These are phyloP conservation scores for Champsocephalus esox DNA, from an alignment of 2,797 vertebrate species.

Conservation along the genomic window DNA sequence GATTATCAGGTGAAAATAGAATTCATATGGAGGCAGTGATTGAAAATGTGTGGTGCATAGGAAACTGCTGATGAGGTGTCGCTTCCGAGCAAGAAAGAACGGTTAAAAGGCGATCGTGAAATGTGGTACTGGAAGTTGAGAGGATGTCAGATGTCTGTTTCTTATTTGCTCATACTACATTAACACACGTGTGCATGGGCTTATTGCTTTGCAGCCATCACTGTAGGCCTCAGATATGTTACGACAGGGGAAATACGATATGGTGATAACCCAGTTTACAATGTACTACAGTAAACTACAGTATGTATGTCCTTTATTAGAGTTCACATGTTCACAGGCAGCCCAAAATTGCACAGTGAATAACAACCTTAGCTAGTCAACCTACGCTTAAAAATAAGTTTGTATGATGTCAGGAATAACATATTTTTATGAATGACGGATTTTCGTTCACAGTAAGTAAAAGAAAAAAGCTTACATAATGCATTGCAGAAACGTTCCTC, in stretches of 20 bases:
- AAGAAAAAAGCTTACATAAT: not conserved
- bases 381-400: not conserved
- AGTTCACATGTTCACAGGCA: not conserved
- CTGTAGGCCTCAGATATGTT: not conserved
- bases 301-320: not conserved
- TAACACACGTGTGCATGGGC: not conserved
- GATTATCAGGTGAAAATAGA: slow-evolving; percentile 70
- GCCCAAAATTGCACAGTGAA: not conserved
- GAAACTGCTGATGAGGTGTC: slow-evolving; percentile 57
- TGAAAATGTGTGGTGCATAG: slow-evolving; percentile 44
- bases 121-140: slow-evolving; percentile 19
- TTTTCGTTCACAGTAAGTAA: not conserved
- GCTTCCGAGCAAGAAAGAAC: slow-evolving; percentile 10
- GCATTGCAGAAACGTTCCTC: too few relatives aligned
- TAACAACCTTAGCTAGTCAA: not conserved
- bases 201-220: slow-evolving; percentile 7
- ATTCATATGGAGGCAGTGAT: slow-evolving; percentile 50
- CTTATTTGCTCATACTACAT: slow-evolving; percentile 26
- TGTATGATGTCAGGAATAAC: not conserved
- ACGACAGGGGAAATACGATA: slow-evolving; percentile 4
- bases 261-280: not conserved
- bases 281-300: not conserved
- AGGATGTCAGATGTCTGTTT: slow-evolving; percentile 34
- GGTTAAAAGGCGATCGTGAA: slow-evolving; percentile 3
- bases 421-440: not conserved